Evolutionary conservation across 2,888 invertebrate genomes (phyloP).

Genomic region (Morinoia aosen): DNA sequence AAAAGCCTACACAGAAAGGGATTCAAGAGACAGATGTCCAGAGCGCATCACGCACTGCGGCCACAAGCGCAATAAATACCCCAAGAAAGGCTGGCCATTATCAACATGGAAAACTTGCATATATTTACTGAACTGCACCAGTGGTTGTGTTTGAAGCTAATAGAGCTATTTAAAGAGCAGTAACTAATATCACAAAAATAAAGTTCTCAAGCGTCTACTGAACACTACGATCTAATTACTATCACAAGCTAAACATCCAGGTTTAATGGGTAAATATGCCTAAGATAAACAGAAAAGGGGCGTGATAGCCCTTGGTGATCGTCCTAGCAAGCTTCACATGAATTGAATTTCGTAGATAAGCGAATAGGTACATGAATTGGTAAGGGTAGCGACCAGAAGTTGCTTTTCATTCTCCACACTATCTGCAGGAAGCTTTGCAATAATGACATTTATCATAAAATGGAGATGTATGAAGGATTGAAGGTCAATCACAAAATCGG

Average conservation of each 20-base stretch:
- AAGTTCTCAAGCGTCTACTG: constrained; percentile 3
- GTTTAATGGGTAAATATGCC: neutral
- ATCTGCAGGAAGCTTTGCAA: neutral
- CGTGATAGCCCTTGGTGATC: neutral
- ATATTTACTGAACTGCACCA: neutral
- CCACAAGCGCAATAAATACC: neutral
- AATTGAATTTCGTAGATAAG: neutral
- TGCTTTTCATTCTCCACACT: neutral
- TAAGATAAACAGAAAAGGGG: neutral
- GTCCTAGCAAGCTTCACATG: neutral
- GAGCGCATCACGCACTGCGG: neutral
- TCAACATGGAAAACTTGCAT: neutral
- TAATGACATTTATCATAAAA: neutral
- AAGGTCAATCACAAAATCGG: neutral
- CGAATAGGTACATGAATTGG: neutral
- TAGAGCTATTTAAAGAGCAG: neutral
- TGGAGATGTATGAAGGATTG: neutral
- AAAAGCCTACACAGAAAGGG: neutral
- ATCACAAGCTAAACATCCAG: neutral
- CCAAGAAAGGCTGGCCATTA: neutral
- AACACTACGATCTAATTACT: neutral
- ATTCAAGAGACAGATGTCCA: neutral
- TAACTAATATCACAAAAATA: constrained; percentile 12
- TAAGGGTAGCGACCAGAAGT: neutral
- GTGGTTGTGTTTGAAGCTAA: neutral